These are phyloP conservation scores for Cephonodes hylas DNA, from an alignment of 2,888 invertebrate species.

Conservation along the genomic window DNA sequence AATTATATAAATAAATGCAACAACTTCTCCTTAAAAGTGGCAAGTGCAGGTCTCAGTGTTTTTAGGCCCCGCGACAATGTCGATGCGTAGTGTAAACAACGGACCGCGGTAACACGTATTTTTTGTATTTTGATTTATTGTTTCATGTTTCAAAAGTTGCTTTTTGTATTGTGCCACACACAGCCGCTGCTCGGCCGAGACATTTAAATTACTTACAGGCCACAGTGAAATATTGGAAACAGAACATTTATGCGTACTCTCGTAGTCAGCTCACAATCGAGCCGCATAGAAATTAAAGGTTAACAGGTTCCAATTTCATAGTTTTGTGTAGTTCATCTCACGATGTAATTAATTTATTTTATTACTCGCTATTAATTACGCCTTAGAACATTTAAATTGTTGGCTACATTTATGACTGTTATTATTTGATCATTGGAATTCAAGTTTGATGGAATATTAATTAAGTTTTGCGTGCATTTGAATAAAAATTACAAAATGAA, in stretches of 20 bases:
- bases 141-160: constrained; percentile 70
- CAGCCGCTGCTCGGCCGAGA: constrained; percentile 46
- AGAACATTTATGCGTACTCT: not conserved
- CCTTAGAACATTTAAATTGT: not conserved
- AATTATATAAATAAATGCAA: not conserved
- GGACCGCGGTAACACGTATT: constrained; percentile 72
- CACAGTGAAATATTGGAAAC: constrained; percentile 21
- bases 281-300: not conserved
- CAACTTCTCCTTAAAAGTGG: constrained; percentile 53
- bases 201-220: constrained; percentile 49
- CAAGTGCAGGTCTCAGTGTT: constrained; percentile 43
- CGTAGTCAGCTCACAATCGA: not conserved
- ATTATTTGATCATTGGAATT: not conserved
- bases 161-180: constrained; percentile 73
- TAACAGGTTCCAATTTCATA: not conserved
- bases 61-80: constrained; percentile 68
- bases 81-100: constrained; percentile 69
- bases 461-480: not conserved
- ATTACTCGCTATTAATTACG: constrained; percentile 5
- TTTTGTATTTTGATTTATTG: constrained; percentile 78
- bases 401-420: not conserved
- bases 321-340: not conserved
- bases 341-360: not conserved
- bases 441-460: constrained; percentile 2
- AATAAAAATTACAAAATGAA: not conserved